These are phyloP conservation scores for Drosophila tanythrix DNA, from an alignment of 2,888 invertebrate species.

Conservation along the genomic window DNA sequence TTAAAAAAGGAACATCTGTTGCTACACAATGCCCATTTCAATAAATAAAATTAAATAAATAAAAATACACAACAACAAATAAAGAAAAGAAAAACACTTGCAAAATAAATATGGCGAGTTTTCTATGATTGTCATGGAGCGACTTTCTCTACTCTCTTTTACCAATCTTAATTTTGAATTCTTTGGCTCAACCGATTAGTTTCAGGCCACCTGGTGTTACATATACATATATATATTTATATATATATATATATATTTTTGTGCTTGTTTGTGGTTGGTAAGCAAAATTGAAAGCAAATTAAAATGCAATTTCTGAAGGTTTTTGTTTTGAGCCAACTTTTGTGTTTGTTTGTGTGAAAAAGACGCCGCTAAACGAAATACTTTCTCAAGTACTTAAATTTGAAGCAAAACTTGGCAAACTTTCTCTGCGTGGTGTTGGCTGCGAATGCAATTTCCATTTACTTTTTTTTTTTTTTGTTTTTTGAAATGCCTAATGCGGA, in stretches of 20 bases:
- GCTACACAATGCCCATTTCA: not conserved
- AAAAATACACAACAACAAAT: not conserved
- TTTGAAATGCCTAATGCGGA: conserved; percentile 25
- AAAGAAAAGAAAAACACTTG: not conserved
- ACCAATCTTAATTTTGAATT: not conserved
- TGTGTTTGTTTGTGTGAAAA: conserved; percentile 12
- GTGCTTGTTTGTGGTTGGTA: conserved; percentile 9
- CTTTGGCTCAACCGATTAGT: conserved; percentile 14
- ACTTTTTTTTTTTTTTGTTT: not conserved
- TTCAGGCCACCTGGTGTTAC: conserved; percentile 29
- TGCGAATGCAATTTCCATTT: conserved; percentile 73
- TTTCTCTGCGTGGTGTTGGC: conserved; percentile 49
- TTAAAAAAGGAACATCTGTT: no score
- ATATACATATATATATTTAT: not conserved
- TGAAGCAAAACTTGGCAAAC: conserved; percentile 60
- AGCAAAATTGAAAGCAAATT: conserved; percentile 61
- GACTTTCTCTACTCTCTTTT: not conserved
- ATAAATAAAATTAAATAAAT: not conserved
- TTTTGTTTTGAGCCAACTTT: conserved; percentile 37
- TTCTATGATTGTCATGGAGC: not conserved
- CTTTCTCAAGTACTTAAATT: conserved; percentile 72
- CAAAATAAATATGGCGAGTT: not conserved
- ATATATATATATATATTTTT: not conserved
- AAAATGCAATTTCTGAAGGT: conserved; percentile 70
- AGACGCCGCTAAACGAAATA: conserved; percentile 60